A percentile compares a stretch with the other conserved stretches of the same genome.
phyloP scores from a whole-genome alignment of 2,113 vertebrate species.

The Antigone vipio region DNA sequence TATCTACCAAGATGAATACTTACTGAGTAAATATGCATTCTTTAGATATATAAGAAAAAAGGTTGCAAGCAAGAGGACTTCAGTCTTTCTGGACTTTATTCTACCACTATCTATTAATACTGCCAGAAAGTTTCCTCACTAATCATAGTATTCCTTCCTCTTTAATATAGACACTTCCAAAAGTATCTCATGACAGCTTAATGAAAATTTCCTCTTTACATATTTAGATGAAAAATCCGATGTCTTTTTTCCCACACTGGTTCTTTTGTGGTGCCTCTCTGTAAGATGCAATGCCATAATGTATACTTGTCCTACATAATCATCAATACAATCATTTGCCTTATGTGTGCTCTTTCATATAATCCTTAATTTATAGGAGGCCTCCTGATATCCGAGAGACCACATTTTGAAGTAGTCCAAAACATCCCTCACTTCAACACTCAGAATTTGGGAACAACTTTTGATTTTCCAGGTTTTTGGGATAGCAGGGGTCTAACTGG shows the following conservation, averaged over 20 bases:
- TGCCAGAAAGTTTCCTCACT: neutral
- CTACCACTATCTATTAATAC: neutral
- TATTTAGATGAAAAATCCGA: neutral
- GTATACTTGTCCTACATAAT: neutral
- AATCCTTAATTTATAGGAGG: neutral
- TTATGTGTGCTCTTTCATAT: neutral
- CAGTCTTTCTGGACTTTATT: neutral
- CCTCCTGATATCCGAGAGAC: neutral
- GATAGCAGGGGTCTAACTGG: neutral
- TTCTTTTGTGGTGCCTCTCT: neutral
- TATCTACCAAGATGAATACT: neutral
- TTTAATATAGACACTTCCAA: neutral
- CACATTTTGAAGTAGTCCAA: neutral
- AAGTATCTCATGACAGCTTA: neutral
- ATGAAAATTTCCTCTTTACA: neutral
- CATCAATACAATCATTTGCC: neutral
- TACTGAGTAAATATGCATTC: neutral
- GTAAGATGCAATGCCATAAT: neutral
- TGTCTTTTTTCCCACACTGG: neutral
- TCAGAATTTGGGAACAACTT: neutral
- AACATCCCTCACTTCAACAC: neutral
- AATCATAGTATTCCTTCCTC: neutral
- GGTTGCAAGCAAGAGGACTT: neutral
- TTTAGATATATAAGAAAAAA: neutral
- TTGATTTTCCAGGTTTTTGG: neutral